Evolutionary conservation across 2,113 vertebrate genomes (phyloP).

Genomic region (Clarias gariepinus): DNA sequence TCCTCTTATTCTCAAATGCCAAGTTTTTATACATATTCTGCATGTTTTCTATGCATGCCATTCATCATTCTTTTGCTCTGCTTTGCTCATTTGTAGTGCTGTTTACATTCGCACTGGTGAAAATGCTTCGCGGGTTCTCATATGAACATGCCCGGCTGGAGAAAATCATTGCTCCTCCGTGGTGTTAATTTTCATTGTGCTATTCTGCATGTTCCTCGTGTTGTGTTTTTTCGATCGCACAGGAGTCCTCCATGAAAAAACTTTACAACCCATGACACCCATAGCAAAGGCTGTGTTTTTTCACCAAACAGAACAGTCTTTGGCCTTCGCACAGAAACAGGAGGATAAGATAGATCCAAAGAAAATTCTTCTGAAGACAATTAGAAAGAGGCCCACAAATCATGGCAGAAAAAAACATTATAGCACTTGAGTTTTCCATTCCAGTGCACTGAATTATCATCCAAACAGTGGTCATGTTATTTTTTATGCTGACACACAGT

Average conservation of each 20-base stretch:
- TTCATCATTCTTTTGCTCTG: conserved; percentile 31
- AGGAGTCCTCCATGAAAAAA: conserved; percentile 51
- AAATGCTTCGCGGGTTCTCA: conserved; percentile 54
- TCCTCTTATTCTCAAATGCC: conserved; percentile 17
- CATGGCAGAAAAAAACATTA: conserved; percentile 25
- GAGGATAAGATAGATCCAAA: conserved; percentile 31
- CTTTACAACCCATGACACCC: conserved; percentile 44
- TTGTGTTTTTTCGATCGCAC: conserved; percentile 36
- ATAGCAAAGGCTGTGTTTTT: conserved; percentile 29
- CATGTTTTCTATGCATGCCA: conserved; percentile 32
- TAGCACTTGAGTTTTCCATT: conserved; percentile 39
- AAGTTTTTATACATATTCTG: conserved; percentile 7
- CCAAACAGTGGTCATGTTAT: conserved; percentile 1
- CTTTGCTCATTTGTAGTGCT: conserved; percentile 48
- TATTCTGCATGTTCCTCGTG: conserved; percentile 40
- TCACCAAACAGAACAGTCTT: conserved; percentile 14
- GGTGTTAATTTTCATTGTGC: conserved; percentile 45
- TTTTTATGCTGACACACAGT: conserved; percentile 20
- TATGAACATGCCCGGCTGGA: conserved; percentile 48
- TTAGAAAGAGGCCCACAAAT: conserved; percentile 40
- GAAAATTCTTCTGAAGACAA: conserved; percentile 40
- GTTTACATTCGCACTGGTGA: conserved; percentile 51
- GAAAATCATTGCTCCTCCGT: conserved; percentile 49
- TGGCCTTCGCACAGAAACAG: conserved; percentile 23
- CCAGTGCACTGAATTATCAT: conserved; percentile 3